Conservation (phyloP, 1,140 invertebrate genomes). For the Mylabris phalerata region DNA sequence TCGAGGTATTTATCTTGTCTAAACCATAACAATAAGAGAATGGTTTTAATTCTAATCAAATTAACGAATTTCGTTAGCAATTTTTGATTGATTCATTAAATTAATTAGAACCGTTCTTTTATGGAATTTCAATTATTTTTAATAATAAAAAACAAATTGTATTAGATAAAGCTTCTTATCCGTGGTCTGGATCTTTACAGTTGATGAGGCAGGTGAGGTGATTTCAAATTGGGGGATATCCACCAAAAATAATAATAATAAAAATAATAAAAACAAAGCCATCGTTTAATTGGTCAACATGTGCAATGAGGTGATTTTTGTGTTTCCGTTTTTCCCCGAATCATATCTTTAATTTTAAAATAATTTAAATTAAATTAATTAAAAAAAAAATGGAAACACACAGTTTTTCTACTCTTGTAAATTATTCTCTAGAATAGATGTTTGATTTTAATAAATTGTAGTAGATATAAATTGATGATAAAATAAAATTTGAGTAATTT, state of each 20-base stretch:
- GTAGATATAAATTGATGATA: conserved; percentile 5
- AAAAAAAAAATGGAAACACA: conserved; percentile 6
- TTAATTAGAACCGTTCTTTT: too few species aligned
- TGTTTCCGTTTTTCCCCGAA: conserved; percentile 6
- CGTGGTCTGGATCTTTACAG: conserved; percentile 28
- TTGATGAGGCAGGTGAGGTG: conserved; percentile 18
- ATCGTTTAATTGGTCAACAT: neutral
- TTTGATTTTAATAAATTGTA: conserved; percentile 4
- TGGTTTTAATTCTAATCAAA: too few species aligned
- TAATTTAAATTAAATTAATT: too few species aligned
- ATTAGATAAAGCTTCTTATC: conserved; percentile 11
- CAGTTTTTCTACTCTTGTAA: conserved; percentile 15
- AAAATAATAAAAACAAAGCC: too few species aligned
- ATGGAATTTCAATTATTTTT: too few species aligned
- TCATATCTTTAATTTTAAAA: too few species aligned
- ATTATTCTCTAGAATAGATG: conserved; percentile 7
- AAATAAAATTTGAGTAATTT: neutral
- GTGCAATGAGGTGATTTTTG: conserved; percentile 15
- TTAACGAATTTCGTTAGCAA: too few species aligned
- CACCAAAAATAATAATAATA: too few species aligned
- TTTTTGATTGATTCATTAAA: too few species aligned
- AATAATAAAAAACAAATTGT: too few species aligned
- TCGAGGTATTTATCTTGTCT: too few species aligned
- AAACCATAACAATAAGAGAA: too few species aligned
- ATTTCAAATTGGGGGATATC: neutral